Evolutionary conservation across 1,140 invertebrate genomes (phyloP).

Genomic region (Frieseomelitta varia): DNA sequence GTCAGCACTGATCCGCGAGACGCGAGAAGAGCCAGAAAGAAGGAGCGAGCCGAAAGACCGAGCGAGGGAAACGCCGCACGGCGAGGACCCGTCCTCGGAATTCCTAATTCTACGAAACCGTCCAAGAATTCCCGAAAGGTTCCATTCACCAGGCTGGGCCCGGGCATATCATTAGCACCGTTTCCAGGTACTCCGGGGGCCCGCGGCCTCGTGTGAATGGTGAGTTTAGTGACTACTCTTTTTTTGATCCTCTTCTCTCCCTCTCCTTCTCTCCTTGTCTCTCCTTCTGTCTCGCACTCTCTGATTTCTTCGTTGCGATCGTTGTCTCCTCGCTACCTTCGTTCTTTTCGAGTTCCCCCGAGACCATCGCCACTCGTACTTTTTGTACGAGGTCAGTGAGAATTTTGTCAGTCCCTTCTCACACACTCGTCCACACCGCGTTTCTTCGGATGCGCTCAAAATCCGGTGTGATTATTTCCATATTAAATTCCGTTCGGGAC

Average conservation of each 20-base stretch:
- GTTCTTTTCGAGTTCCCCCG: neutral
- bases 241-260: conserved; percentile 16
- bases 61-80: neutral
- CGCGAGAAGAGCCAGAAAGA: neutral
- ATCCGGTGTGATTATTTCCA: neutral
- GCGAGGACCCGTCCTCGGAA: conserved; percentile 74
- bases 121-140: conserved; percentile 82
- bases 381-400: neutral
- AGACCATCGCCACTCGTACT: neutral
- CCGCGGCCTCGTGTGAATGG: conserved; percentile 76
- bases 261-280: neutral
- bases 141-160: conserved; percentile 76
- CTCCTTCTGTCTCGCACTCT: conserved; percentile 11
- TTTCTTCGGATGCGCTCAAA: neutral
- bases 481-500: neutral
- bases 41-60: neutral
- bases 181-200: conserved; percentile 76
- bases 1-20: conserved; percentile 56
- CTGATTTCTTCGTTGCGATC: conserved; percentile 4
- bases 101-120: conserved; percentile 83
- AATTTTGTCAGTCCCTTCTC: neutral
- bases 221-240: conserved; percentile 56
- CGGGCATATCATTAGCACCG: conserved; percentile 81
- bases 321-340: neutral
- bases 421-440: neutral